Conservation (phyloP, 2,113 vertebrate species). For the Lethenteron reissneri region DNA sequence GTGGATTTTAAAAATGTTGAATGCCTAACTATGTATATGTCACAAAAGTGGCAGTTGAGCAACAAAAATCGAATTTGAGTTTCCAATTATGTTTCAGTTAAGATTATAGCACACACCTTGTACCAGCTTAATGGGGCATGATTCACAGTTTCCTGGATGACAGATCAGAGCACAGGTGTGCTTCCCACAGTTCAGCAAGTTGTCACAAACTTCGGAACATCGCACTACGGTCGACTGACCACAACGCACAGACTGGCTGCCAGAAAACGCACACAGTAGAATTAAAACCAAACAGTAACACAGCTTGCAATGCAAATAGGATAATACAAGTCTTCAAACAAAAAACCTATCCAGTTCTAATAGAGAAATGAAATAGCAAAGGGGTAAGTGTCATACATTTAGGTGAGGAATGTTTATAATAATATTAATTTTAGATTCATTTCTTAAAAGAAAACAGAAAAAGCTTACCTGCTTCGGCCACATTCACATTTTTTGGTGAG, state of each 20-base stretch:
- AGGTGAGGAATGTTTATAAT: no score
- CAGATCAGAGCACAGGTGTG: constrained; percentile 63
- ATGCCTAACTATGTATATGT: no score
- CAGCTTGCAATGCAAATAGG: no score
- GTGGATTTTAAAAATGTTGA: no score
- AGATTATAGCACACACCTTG: constrained; percentile 34
- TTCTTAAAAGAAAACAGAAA: background rate
- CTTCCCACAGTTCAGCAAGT: constrained; percentile 50
- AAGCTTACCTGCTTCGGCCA: constrained; percentile 53
- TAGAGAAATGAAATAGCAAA: no score
- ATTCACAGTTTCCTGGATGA: constrained; percentile 50
- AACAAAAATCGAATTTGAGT: no score
- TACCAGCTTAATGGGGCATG: constrained; percentile 46
- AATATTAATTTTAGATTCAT: no score
- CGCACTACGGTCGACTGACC: constrained; percentile 44
- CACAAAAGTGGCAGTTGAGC: no score
- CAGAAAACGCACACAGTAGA: background rate
- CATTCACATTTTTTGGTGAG: constrained; percentile 71
- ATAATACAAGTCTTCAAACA: no score
- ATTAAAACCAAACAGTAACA: no score
- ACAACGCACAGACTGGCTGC: constrained; percentile 79
- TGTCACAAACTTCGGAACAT: constrained; percentile 51
- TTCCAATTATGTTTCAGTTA: background rate
- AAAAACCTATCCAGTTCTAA: no score
- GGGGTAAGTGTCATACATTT: no score